Evolutionary conservation across 2,888 invertebrate genomes (phyloP).

Genomic region (Synanthedon formicaeformis): DNA sequence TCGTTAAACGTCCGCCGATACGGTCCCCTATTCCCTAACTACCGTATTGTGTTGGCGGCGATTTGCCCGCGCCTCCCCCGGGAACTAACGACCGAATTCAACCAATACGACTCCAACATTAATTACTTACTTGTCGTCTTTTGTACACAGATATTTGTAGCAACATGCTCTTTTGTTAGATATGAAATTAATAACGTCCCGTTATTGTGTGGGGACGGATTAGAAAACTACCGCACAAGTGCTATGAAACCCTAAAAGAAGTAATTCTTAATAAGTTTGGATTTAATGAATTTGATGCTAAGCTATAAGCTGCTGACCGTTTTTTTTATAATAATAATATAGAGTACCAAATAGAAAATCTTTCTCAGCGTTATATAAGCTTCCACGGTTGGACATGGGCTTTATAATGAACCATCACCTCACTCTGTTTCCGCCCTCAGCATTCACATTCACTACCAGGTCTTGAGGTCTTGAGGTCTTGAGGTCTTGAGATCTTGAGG

Average conservation of each 20-base stretch:
- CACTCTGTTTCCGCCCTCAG: too few relatives aligned
- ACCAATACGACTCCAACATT: constrained; percentile 53
- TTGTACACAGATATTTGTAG: constrained; percentile 54
- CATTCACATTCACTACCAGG: too few relatives aligned
- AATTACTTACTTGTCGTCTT: constrained; percentile 47
- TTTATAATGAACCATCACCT: too few relatives aligned
- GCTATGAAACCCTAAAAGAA: constrained; percentile 20
- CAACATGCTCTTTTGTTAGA: constrained; percentile 60
- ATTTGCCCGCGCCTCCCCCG: constrained; percentile 46
- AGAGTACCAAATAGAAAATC: too few relatives aligned
- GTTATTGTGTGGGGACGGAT: constrained; percentile 34
- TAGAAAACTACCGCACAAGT: constrained; percentile 44
- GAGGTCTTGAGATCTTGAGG: too few relatives aligned
- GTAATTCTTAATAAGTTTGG: constrained; percentile 10
- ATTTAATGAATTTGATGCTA: constrained; percentile 40
- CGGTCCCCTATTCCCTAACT: constrained; percentile 52
- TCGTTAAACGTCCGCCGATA: constrained; percentile 65
- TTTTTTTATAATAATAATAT: too few relatives aligned
- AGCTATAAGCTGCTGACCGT: too few relatives aligned
- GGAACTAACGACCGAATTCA: constrained; percentile 51
- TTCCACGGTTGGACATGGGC: too few relatives aligned
- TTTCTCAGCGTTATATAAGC: too few relatives aligned
- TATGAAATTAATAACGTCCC: constrained; percentile 51
- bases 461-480: too few relatives aligned
- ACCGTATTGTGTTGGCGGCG: constrained; percentile 51